Evolutionary conservation across 1,140 invertebrate species (phyloP), one percentile per base, ranked within the genome.

Genomic region (Vanessa tameamea): DNA sequence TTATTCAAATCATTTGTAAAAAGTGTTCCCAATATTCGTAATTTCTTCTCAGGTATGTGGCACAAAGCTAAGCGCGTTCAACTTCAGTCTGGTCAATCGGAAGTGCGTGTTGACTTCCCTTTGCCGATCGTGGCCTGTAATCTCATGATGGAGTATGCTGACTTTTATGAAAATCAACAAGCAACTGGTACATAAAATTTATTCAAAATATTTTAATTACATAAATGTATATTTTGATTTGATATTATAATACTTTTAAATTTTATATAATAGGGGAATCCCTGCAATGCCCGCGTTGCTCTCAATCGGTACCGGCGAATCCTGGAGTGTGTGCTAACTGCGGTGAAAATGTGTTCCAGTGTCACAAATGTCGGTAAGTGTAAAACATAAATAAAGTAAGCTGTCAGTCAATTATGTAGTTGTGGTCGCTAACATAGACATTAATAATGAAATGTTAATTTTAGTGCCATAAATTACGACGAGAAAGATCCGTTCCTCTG

Each of bases 401-500:
- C 26, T 31, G 26, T 31, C 26, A 6, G 26, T 31, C 26, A 31
- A 31, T 31, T 0, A 4, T 43, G 6, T 43, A 43, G 7, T 11
- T 1, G 6, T 43, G 8, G 37, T 43, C 0, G 37, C 37, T 8
- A 43, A 6, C 1, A 43, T 43, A 43, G 37, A 6, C 37, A 67
- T 64, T 64, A 47, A 37, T 13, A 13, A 59, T 14, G 65, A 47
- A 65, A 53, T 53, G 16, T 65, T 61, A 43, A 65, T 14, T 23
- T 11, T 51, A 84, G 96, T 15, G 97, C 98, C 0, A 99, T 99
- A 77, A 99, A 99, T 93, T 99, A 99, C 93, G 99, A 99, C 90
- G 98, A 99, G 89, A 99, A 99, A 89, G 99, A 99, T 94, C 99
- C 99, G 2, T 99, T 99, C 95, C 92, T 99, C 14, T 99, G 99